Conservation (phyloP, 2,797 vertebrate genomes). For the Syndactyla subalaris region DNA sequence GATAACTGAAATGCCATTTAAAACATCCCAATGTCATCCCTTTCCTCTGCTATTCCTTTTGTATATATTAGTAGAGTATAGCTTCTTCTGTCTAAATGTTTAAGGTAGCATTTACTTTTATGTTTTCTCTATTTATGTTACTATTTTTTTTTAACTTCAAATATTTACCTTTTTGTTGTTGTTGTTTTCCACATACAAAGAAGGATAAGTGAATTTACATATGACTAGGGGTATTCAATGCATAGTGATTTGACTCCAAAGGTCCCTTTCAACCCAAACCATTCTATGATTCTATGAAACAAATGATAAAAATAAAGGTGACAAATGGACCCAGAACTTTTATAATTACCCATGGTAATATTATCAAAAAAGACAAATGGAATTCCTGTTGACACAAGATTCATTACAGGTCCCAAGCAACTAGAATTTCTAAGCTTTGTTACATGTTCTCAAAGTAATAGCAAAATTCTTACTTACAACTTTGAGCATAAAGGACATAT, state of each 20-base stretch:
- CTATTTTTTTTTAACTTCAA: not conserved
- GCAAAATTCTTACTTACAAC: not conserved
- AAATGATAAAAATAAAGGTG: not conserved
- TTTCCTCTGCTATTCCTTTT: not conserved
- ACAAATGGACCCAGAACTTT: not conserved
- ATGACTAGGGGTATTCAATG: not conserved
- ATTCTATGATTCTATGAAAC: not conserved
- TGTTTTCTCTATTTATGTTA: not conserved
- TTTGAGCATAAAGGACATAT: not conserved
- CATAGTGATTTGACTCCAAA: not conserved
- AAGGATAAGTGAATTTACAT: not conserved
- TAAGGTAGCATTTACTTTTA: not conserved
- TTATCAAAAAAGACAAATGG: not conserved
- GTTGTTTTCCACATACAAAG: not conserved
- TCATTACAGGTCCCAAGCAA: not conserved
- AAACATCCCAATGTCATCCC: not conserved
- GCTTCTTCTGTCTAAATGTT: not conserved
- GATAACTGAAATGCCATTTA: conserved; percentile 1
- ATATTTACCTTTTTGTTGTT: not conserved
- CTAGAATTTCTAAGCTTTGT: not conserved
- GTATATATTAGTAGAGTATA: not conserved
- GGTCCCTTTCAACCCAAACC: not conserved
- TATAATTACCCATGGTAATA: not conserved
- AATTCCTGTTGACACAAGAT: not conserved
- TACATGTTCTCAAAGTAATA: not conserved